Percentiles rank a stretch among this genome's conserved stretches.
phyloP scores from a whole-genome alignment of 2,888 invertebrate genomes.

The Nysson spinosus region DNA sequence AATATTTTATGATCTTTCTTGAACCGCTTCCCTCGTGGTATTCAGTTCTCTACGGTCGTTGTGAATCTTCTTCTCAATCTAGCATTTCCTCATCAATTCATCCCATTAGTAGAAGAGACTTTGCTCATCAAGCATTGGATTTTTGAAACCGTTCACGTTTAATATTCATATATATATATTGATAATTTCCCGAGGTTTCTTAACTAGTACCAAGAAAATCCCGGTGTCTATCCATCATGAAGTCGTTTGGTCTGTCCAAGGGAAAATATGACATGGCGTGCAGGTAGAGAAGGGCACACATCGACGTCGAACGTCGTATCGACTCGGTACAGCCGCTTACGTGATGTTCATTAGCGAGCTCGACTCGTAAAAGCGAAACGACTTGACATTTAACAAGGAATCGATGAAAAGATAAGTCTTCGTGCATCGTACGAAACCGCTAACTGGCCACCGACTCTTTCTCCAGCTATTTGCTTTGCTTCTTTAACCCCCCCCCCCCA shows the following conservation, averaged over 20 bases:
- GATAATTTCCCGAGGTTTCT: constrained; percentile 2
- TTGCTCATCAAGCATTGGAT: too few relatives aligned
- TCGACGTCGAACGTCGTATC: constrained; percentile 29
- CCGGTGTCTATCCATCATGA: constrained; percentile 43
- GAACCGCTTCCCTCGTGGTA: too few relatives aligned
- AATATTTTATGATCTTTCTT: too few relatives aligned
- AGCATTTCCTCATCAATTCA: too few relatives aligned
- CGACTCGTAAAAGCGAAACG: constrained; percentile 58
- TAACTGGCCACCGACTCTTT: constrained; percentile 39
- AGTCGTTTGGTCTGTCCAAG: constrained; percentile 9
- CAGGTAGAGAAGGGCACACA: constrained; percentile 18
- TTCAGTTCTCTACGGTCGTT: too few relatives aligned
- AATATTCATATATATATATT: too few relatives aligned
- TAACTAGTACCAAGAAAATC: constrained; percentile 22
- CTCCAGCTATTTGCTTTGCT: constrained; percentile 2
- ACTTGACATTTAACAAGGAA: constrained; percentile 63
- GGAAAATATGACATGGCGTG: constrained; percentile 44
- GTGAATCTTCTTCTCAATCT: too few relatives aligned
- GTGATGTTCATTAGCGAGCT: constrained; percentile 58
- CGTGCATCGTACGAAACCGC: constrained; percentile 54
- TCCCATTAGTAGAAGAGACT: too few relatives aligned
- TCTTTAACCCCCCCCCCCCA: constrained; percentile 4
- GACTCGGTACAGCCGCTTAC: constrained; percentile 39
- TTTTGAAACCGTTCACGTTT: too few relatives aligned
- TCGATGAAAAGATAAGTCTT: constrained; percentile 60